A percentile compares a stretch with the other conserved stretches of the same genome.
These are phyloP conservation scores for Caradrina kadenii DNA, from an alignment of 2,888 invertebrate genomes.

Conservation along the genomic window DNA sequence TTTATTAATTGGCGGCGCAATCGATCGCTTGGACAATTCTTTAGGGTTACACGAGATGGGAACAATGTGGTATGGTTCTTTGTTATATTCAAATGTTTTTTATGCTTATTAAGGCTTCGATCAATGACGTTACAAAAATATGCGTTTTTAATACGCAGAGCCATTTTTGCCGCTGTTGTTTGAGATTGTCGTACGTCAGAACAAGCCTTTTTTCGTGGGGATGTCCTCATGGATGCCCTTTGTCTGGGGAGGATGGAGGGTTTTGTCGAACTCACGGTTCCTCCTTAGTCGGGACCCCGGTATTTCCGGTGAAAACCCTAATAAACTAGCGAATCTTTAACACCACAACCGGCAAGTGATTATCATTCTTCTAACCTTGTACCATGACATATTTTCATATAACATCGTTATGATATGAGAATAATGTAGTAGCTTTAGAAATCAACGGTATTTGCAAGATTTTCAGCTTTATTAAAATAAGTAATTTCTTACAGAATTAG, in stretches of 20 bases:
- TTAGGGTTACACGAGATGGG: constrained; percentile 33
- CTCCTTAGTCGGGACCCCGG: no score
- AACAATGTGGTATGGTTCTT: constrained; percentile 40
- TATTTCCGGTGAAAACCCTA: no score
- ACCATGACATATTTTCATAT: background rate
- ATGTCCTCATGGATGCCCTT: no score
- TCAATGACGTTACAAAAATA: constrained; percentile 3
- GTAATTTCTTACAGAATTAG: constrained; percentile 15
- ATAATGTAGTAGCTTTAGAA: background rate
- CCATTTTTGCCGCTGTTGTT: background rate
- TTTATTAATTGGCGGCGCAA: constrained; percentile 75
- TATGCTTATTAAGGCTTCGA: background rate
- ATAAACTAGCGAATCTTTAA: background rate
- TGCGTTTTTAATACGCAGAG: background rate
- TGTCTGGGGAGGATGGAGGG: no score
- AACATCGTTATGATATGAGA: background rate
- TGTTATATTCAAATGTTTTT: constrained; percentile 11
- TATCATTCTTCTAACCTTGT: background rate
- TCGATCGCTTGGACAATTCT: constrained; percentile 59
- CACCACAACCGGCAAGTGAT: background rate
- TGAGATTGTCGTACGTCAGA: background rate
- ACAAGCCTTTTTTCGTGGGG: no score
- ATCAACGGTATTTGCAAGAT: no score
- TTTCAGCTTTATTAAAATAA: background rate
- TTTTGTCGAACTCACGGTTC: no score